A percentile compares a stretch with the other conserved stretches of the same genome.
phyloP scores from a whole-genome alignment of 2,797 vertebrate genomes.

The Phalloptychus januarius region DNA sequence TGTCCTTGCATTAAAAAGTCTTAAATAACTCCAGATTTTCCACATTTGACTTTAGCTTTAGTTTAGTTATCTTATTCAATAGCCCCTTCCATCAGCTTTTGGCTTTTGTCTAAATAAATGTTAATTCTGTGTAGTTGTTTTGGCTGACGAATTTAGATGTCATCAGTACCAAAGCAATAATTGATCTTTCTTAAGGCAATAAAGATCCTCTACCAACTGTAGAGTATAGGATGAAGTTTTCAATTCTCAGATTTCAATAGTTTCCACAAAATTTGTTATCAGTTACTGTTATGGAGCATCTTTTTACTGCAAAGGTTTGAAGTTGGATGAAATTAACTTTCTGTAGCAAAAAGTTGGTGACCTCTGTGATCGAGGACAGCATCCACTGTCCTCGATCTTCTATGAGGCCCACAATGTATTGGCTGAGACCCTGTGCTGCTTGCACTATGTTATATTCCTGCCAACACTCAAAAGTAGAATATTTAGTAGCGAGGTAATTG shows the following conservation, averaged over 20 bases:
- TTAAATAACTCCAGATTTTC: background rate
- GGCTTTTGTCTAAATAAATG: background rate
- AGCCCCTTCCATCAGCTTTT: background rate
- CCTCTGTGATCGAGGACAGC: background rate
- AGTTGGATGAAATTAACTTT: background rate
- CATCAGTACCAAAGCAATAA: background rate
- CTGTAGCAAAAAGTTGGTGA: background rate
- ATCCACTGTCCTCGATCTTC: background rate
- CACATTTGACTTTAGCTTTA: background rate
- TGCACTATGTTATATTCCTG: background rate
- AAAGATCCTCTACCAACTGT: no score
- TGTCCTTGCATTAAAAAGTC: background rate
- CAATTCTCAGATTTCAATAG: no score
- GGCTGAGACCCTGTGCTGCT: background rate
- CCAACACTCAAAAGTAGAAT: background rate
- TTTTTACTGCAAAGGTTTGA: background rate
- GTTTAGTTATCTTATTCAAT: no score
- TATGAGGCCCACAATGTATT: background rate
- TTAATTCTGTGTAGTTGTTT: background rate
- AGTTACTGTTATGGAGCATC: background rate
- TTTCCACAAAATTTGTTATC: background rate
- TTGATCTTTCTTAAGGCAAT: no score
- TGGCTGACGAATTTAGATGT: background rate
- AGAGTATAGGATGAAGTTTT: no score
- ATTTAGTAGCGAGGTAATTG: background rate